A percentile compares a stretch with the other conserved stretches of the same genome.
These are phyloP conservation scores for Eupithecia abbreviata DNA, from an alignment of 2,888 invertebrate genomes.

Conservation along the genomic window DNA sequence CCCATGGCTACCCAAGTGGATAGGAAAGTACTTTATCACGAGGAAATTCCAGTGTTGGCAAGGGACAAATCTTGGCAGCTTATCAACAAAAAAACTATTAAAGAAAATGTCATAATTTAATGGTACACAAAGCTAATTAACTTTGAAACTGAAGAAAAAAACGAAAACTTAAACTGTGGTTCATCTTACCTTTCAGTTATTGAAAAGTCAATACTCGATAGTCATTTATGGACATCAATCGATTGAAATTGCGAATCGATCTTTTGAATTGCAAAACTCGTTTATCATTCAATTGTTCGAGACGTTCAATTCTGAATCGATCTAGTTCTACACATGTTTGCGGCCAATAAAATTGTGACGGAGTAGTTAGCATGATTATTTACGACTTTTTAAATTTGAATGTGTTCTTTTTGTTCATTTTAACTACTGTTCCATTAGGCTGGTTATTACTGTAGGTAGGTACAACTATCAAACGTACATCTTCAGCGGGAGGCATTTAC, in stretches of 20 bases:
- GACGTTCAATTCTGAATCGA: conserved; percentile 68
- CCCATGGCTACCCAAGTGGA: conserved; percentile 64
- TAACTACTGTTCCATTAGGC: neutral
- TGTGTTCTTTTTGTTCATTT: neutral
- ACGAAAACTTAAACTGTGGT: neutral
- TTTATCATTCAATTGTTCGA: conserved; percentile 74
- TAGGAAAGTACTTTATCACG: conserved; percentile 58
- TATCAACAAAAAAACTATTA: conserved; percentile 40
- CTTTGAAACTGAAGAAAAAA: neutral
- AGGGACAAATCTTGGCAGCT: conserved; percentile 42
- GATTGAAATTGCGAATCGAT: conserved; percentile 60
- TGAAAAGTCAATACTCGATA: neutral
- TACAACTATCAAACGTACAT: neutral
- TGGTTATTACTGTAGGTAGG: neutral
- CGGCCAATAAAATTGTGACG: conserved; percentile 48
- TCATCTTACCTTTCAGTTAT: neutral
- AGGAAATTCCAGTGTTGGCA: conserved; percentile 50
- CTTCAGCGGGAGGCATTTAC: neutral
- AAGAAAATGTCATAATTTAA: conserved; percentile 21
- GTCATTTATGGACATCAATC: neutral
- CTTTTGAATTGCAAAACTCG: conserved; percentile 64
- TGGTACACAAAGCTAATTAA: conserved; percentile 3
- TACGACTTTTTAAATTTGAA: conserved; percentile 8
- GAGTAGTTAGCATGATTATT: conserved; percentile 19
- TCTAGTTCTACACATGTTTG: conserved; percentile 56